Base-by-base conservation (phyloP, 2,113 vertebrate species). In the Perognathus longimembris region DNA sequence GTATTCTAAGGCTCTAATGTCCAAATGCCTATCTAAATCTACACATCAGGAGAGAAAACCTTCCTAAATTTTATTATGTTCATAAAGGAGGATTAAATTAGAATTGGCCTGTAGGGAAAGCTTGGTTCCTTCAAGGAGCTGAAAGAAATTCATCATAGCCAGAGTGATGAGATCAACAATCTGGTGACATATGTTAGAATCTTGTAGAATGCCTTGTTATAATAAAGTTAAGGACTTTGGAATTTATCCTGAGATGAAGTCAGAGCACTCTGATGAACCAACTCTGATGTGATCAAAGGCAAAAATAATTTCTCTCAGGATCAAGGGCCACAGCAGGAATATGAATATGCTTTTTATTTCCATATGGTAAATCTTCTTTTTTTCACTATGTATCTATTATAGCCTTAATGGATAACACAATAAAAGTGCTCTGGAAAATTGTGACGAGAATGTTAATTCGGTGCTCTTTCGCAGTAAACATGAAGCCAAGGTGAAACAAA, bases 241-340 rank as follows among this genome's bases (percentile, higher is more conserved):
- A 66, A 22, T 86, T 93, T 78, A 75, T 63, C 22, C 15, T 77
- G 63, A 93, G 61, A 81, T 63, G 50, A 74, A 67, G 30, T 82
- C 64, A 88, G 40, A 54, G n/a, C 5, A 64, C 57, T 57, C 32
- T 83, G 42, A 57, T 45, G 64, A 32, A 61, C 11, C 22, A 42
- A 75, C 22, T 57, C 21, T 45, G 64, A 69, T 69, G 57, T 15
- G 3, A 67, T 57, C n/a, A 73, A 36, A 71, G 9, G 15, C 6
- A 78, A 24, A 85, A 75, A 78, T 66, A 34, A 54, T 36, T 17
- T 18, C 42, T 18, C 9, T 63, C 32, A 45, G 26, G 32, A 42
- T 24, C 17, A 63, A 91, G 36, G 59, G 20, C 7, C 50, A 0
- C 6, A 15, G 8, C 36, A 64, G 15, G 63, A 7, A 1, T 71